Conservation (phyloP, 2,888 invertebrate genomes). For the Rotaria sp. region DNA sequence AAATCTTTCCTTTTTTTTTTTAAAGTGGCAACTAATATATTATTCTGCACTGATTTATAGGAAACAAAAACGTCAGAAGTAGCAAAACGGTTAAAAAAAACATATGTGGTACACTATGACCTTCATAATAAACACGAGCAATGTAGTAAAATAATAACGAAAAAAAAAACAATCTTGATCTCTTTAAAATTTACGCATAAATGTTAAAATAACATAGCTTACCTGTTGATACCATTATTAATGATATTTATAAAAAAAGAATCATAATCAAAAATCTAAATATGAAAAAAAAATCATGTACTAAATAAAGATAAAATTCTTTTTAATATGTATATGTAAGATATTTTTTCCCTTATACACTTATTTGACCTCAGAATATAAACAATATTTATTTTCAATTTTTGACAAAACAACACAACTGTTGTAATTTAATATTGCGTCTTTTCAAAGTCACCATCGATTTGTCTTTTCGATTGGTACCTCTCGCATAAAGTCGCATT, state of each 20-base stretch:
- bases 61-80: too few relatives aligned
- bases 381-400: background rate
- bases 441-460: slow-evolving; percentile 14
- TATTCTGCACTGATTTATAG: too few relatives aligned
- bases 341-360: too few relatives aligned
- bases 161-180: too few relatives aligned
- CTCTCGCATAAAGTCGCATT: background rate
- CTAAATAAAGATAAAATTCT: background rate
- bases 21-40: background rate
- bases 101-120: too few relatives aligned
- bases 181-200: too few relatives aligned
- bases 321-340: background rate
- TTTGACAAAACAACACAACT: background rate
- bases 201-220: background rate
- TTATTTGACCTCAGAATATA: background rate
- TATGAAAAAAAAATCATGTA: background rate
- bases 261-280: background rate
- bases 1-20: background rate
- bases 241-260: background rate
- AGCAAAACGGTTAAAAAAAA: too few relatives aligned
- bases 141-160: too few relatives aligned
- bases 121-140: too few relatives aligned
- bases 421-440: background rate
- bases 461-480: background rate
- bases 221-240: background rate